Evolutionary conservation across 2,113 vertebrate genomes (phyloP).

Genomic region (Chrysemys picta): DNA sequence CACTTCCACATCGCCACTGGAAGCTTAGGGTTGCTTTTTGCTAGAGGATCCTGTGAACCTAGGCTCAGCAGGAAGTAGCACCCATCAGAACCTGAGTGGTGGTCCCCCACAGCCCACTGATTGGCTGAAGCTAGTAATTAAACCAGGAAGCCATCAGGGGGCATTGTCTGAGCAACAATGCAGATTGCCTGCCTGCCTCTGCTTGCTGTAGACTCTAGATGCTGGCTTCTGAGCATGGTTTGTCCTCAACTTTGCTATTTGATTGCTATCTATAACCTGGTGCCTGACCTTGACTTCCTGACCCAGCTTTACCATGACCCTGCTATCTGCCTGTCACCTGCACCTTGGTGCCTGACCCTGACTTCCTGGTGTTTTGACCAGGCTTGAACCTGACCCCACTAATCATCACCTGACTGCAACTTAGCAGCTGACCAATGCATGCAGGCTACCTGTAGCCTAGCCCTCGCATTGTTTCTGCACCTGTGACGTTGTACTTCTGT

Average conservation of each 20-base stretch:
- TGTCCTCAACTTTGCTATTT: background rate
- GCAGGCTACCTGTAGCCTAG: background rate
- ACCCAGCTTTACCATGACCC: background rate
- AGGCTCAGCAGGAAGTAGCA: too few relatives aligned
- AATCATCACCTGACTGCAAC: too few relatives aligned
- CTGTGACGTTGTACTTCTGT: background rate
- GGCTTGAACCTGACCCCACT: background rate
- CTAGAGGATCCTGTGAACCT: too few relatives aligned
- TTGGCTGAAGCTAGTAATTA: too few relatives aligned
- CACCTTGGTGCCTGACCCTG: background rate
- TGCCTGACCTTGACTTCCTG: background rate
- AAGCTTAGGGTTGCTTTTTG: too few relatives aligned
- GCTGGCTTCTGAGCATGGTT: background rate
- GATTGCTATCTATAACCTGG: background rate
- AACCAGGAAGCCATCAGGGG: too few relatives aligned
- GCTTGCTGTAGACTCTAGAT: background rate
- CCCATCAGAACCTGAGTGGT: too few relatives aligned
- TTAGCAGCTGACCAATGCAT: too few relatives aligned
- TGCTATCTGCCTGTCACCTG: background rate
- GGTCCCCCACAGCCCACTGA: too few relatives aligned
- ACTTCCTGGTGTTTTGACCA: background rate
- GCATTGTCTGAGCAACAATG: background rate
- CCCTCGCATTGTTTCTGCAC: background rate
- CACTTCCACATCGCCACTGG: too few relatives aligned
- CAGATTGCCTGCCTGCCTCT: background rate